A percentile compares a stretch with the other conserved stretches of the same genome.
Conservation (phyloP, 2,113 vertebrate genomes). For the Neopipo cinnamomea region DNA sequence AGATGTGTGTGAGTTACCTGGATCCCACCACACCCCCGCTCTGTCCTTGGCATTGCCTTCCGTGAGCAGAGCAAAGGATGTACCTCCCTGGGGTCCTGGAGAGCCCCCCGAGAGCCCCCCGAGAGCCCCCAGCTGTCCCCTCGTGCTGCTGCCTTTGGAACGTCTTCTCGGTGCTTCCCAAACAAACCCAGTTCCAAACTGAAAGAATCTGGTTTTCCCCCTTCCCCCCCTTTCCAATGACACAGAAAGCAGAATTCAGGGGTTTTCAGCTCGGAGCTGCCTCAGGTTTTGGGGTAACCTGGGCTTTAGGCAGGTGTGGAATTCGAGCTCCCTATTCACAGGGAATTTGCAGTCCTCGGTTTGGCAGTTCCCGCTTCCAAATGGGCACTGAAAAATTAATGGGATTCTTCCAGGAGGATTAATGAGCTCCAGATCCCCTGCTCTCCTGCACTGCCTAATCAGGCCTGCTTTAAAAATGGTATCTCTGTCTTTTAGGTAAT, state of each 20-base stretch:
- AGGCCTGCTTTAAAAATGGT: background rate
- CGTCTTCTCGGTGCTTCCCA: background rate
- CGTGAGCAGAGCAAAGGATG: background rate
- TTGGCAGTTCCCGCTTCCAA: background rate
- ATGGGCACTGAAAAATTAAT: slow-evolving; percentile 26
- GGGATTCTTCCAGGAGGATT: background rate
- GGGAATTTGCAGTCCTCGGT: background rate
- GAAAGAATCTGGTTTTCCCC: background rate
- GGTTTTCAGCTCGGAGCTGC: background rate
- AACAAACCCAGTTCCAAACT: background rate
- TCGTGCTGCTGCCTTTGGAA: background rate
- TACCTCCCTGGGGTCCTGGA: background rate
- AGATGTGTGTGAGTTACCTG: background rate
- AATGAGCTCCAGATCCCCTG: background rate
- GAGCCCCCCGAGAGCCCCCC: background rate
- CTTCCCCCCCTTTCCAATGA: background rate
- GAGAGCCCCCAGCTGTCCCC: background rate
- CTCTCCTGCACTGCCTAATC: background rate
- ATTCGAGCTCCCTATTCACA: background rate
- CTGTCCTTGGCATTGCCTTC: background rate
- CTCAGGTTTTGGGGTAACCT: background rate
- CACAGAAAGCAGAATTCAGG: background rate
- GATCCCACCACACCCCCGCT: background rate
- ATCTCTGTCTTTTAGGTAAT: background rate
- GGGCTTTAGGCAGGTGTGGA: background rate